Base-by-base conservation (phyloP, 2,797 vertebrate species). In the Anolis apletophallus region DNA sequence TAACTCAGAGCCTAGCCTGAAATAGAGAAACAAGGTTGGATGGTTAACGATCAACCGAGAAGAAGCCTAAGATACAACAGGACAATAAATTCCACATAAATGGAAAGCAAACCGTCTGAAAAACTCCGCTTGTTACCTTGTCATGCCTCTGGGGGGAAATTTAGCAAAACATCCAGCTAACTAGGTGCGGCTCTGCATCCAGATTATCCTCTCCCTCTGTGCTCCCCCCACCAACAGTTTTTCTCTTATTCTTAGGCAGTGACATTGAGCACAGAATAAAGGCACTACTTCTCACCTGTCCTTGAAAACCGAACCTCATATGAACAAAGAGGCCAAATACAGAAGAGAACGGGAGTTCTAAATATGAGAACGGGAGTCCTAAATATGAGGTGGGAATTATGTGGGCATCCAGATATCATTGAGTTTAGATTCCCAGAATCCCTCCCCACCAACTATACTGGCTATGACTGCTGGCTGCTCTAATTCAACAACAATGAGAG, bases 21-120 rank as follows among this genome's bases (percentile, higher is more conserved):
- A 83, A 79, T 54, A 72, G 86, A 87, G n/a, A 67, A 87, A 72
- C 81, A 83, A 87, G 74, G 86, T 73, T 87, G 68, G 67, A 61
- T 88, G 79, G 85, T 75, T 81, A 87, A 87, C 50, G 32, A 81
- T 76, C 59, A 87, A 67, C 69, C 61, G 71, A 55, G 68, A 78
- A 64, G 67, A 40, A 32, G 81, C n/a, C 8, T 61, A 87, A 76
- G 32, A 78, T 32, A n/a, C 32, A 88, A 64, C 46, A 83, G 86
- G 81, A 23, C 67, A 54, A 88, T 83, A 85, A 67, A 88, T 85
- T 88, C 87, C 40, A 73, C 67, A 85, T 29, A 64, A 78, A 79
- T 77, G 72, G 74, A 79, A 85, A 88, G 55, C 64, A 78, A 72
- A 83, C 36, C 36, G 67, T 19, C 67, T 78, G 54, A 85, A 88